Evolutionary conservation across 2,888 invertebrate genomes (phyloP).

Genomic region (Orthosia cruda): DNA sequence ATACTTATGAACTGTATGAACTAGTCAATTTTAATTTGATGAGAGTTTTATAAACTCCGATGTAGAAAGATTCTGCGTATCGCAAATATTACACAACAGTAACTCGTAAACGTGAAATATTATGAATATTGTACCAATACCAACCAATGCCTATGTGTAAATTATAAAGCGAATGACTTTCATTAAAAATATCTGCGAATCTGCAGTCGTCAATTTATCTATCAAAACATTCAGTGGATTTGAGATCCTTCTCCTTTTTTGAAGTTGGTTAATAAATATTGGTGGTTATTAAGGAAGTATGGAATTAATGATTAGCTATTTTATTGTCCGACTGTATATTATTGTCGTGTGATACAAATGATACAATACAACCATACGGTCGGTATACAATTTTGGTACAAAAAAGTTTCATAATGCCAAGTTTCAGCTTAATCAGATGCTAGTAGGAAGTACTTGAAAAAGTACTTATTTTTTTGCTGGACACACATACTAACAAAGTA

Average conservation of each 20-base stretch:
- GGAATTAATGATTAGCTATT: neutral
- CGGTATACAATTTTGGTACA: neutral
- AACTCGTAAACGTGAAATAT: neutral
- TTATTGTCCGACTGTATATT: neutral
- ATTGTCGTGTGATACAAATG: too few relatives aligned
- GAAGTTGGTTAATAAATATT: neutral
- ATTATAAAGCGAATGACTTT: slow-evolving; percentile 8
- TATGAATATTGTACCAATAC: neutral
- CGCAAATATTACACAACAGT: slow-evolving; percentile 9
- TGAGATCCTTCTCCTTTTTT: too few relatives aligned
- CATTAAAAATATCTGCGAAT: neutral
- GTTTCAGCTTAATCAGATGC: too few relatives aligned
- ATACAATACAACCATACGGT: neutral
- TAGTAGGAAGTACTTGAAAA: too few relatives aligned
- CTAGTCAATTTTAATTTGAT: neutral
- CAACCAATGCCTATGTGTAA: too few relatives aligned
- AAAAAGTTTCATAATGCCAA: neutral
- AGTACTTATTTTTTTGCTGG: too few relatives aligned
- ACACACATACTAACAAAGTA: too few relatives aligned
- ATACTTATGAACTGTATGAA: too few relatives aligned
- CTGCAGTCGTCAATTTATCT: neutral
- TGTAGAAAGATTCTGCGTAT: neutral
- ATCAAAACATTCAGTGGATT: too few relatives aligned
- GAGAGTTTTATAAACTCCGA: neutral
- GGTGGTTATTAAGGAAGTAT: neutral